Base-by-base conservation (phyloP, 2,888 invertebrate species). In the Terebella lapidaria region DNA sequence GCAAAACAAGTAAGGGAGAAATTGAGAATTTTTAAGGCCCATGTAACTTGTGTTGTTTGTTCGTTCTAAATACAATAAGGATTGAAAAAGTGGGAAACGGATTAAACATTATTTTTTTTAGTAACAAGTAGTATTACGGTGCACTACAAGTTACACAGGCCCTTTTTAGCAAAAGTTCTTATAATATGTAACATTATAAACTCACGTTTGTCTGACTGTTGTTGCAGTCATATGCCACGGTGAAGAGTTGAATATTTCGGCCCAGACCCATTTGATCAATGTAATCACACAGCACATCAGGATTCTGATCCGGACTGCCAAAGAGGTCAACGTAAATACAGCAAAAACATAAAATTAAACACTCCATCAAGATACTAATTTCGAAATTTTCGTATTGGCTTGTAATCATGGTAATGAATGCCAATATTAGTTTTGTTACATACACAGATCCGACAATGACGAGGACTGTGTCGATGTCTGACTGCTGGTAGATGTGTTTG, bases 171-270 rank as follows among this genome's bases (percentile, higher is more conserved):
- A n/a, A n/a, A n/a, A n/a, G n/a, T n/a, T n/a, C n/a, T n/a, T n/a
- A n/a, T n/a, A n/a, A n/a, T n/a, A n/a, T n/a, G n/a, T n/a, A n/a
- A n/a, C n/a, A n/a, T n/a, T 35, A 15, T 35, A 10, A 15, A 69
- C 74, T 73, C 69, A 78, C 79, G 70, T 77, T 77, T 2, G 79
- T 76, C 5, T 72, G 67, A 29, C 74, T 72, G 60, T 80, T 77
- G 57, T 72, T 76, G 65, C 79, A 79, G 68, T 81, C 81, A 68
- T 79, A 81, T 3, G 80, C 77, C 3, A 81, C 77, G 54, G 75
- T 71, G 58, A 79, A 76, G 5, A 81, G 58, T 25, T 74, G 70
- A 3, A 73, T 67, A 29, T 72, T 68, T 26, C 69, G 67, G 0
- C 80, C 79, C 3, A 76, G 71, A 24, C 71, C 72, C 70, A 79